Evolutionary conservation across 1,140 invertebrate species (phyloP).

Genomic region (Papilio polyxenes): DNA sequence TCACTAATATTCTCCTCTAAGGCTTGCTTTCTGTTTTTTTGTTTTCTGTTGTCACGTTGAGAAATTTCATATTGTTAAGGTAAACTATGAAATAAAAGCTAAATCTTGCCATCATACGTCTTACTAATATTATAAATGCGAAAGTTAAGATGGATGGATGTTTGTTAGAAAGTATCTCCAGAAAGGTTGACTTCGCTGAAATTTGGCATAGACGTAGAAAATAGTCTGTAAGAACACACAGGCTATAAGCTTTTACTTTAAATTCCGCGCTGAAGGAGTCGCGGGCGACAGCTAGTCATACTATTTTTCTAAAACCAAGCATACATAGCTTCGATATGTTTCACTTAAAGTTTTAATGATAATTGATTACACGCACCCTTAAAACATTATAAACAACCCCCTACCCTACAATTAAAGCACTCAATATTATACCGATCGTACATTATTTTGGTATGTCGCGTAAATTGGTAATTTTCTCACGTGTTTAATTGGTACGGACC

Average conservation of each 20-base stretch:
- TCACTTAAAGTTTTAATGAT: background rate
- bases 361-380: background rate
- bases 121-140: no score
- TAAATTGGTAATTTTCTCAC: constrained; percentile 46
- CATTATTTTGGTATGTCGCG: constrained; percentile 42
- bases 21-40: no score
- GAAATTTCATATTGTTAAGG: no score
- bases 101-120: no score
- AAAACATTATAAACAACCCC: background rate
- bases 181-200: no score
- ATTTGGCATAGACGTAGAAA: no score
- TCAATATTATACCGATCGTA: constrained; percentile 10
- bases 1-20: no score
- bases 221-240: no score
- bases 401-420: constrained; percentile 32
- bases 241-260: background rate
- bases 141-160: no score
- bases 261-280: background rate
- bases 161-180: no score
- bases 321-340: background rate
- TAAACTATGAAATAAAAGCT: no score
- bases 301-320: background rate
- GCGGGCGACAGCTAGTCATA: background rate
- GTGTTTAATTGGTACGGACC: constrained; percentile 43
- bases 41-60: no score